Percentiles rank a stretch among this genome's conserved stretches.
phyloP scores from a whole-genome alignment of 2,113 vertebrate species.

The Muntiacus muntjak region DNA sequence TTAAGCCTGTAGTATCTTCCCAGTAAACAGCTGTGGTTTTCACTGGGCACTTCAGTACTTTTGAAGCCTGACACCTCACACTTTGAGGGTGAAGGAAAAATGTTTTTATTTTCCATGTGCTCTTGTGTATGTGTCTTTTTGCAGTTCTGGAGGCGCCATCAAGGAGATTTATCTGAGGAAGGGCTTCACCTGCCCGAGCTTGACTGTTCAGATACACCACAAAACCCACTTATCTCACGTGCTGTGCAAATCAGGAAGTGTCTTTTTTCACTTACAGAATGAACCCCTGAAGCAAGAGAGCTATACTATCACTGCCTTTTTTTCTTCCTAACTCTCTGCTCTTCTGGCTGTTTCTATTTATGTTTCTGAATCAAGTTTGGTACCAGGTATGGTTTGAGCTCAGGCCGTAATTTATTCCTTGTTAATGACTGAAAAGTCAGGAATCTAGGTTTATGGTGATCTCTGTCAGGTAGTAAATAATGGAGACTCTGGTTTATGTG shows the following conservation, averaged over 20 bases:
- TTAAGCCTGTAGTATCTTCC: not conserved
- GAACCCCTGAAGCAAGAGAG: not conserved
- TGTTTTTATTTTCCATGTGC: too few species aligned
- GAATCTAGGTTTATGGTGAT: not conserved
- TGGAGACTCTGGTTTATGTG: not conserved
- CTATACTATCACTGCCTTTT: not conserved
- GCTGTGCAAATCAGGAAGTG: not conserved
- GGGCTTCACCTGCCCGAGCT: not conserved
- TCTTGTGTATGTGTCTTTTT: too few species aligned
- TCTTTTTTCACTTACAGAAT: not conserved
- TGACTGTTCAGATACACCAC: not conserved
- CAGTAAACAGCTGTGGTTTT: not conserved
- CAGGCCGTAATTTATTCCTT: not conserved
- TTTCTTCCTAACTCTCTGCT: not conserved
- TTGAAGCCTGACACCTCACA: not conserved
- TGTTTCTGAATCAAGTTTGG: not conserved
- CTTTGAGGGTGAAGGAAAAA: not conserved
- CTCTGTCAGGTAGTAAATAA: not conserved
- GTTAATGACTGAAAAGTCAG: not conserved
- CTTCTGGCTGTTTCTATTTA: not conserved
- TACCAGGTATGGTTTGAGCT: not conserved
- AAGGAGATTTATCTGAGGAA: not conserved
- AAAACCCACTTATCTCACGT: fast-evolving
- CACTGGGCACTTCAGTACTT: not conserved
- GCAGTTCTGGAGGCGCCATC: not conserved